A percentile compares a stretch with the other conserved stretches of the same genome.
Conservation (phyloP, 2,797 vertebrate genomes). For the Moxostoma hubbsi region DNA sequence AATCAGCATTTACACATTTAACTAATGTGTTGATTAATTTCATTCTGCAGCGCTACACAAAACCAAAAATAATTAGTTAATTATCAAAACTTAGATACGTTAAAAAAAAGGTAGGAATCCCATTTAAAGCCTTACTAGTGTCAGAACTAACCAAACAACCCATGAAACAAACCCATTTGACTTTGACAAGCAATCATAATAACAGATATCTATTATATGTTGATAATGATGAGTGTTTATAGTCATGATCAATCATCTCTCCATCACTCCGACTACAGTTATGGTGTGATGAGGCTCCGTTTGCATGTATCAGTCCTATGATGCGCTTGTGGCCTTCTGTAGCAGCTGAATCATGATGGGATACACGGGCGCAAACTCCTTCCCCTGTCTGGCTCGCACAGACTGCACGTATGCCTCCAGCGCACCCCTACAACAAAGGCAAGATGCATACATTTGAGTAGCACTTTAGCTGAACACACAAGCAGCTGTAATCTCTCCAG, state of each 20-base stretch:
- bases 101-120: background rate
- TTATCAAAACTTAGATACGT: background rate
- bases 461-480: background rate
- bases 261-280: too few relatives aligned
- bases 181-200: background rate
- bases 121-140: background rate
- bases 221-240: background rate
- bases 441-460: background rate
- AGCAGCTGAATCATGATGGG: constrained; percentile 95
- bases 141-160: constrained; percentile 2
- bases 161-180: background rate
- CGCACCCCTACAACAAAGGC: constrained; percentile 77
- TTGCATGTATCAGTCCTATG: constrained; percentile 68
- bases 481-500: background rate
- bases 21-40: background rate
- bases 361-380: constrained; percentile 93
- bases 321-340: constrained; percentile 81
- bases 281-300: background rate
- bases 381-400: constrained; percentile 88
- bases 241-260: too few relatives aligned
- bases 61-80: background rate
- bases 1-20: constrained; percentile 18
- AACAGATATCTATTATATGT: background rate
- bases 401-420: constrained; percentile 95
- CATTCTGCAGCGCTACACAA: background rate